Percentiles rank a stretch among this genome's conserved stretches.
Evolutionary conservation across 2,888 invertebrate species (phyloP).

Genomic region (Aspidiotus rigidus): DNA sequence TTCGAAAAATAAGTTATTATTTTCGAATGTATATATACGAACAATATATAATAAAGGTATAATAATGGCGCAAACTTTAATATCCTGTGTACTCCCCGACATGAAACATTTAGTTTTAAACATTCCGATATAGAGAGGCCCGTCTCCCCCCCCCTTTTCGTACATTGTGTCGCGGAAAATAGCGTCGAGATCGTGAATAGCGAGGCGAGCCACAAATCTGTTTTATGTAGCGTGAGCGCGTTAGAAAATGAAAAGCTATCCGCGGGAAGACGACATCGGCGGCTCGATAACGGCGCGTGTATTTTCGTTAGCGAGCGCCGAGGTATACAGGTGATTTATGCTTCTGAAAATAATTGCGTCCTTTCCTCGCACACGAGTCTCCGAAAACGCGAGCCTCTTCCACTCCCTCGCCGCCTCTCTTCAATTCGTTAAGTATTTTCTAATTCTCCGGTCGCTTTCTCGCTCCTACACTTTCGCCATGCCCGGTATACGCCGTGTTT

Average conservation of each 20-base stretch:
- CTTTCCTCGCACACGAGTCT: slow-evolving; percentile 9
- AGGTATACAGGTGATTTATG: slow-evolving; percentile 28
- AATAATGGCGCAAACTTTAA: background rate
- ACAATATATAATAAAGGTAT: background rate
- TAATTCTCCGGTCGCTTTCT: slow-evolving; percentile 7
- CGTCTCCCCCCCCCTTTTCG: background rate
- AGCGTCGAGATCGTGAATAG: slow-evolving; percentile 17
- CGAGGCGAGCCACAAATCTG: slow-evolving; percentile 33
- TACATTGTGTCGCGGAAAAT: slow-evolving; percentile 1
- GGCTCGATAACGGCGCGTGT: slow-evolving; percentile 8
- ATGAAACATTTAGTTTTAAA: slow-evolving; percentile 1
- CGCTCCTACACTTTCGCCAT: background rate
- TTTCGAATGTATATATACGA: background rate
- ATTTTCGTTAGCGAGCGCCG: slow-evolving; percentile 9
- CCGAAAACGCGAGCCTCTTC: slow-evolving; percentile 8
- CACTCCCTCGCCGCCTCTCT: background rate
- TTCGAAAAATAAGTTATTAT: background rate
- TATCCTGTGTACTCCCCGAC: background rate
- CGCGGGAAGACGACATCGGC: background rate
- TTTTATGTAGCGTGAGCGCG: slow-evolving; percentile 32
- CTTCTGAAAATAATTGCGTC: slow-evolving; percentile 28
- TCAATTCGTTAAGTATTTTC: slow-evolving; percentile 16
- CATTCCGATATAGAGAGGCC: background rate
- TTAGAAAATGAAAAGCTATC: background rate
- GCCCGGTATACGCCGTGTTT: no score